phyloP scores from a whole-genome alignment of 2,113 vertebrate genomes.

The Columbina picui region DNA sequence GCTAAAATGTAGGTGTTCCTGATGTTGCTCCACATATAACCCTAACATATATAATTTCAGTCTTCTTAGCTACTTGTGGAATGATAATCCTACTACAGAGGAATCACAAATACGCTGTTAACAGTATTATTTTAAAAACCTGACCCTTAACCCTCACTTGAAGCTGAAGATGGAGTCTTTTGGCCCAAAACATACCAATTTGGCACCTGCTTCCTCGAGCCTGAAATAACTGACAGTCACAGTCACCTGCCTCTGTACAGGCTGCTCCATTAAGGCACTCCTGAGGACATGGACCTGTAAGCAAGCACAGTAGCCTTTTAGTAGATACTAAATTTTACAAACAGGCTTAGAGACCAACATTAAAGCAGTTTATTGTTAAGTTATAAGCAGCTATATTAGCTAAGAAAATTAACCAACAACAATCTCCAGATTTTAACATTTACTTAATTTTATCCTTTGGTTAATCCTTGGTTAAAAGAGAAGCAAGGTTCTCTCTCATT shows the following conservation, averaged over 20 bases:
- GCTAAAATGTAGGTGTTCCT: not conserved
- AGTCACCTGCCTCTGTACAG: slow-evolving; percentile 89
- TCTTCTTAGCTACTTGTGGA: not conserved
- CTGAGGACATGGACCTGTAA: slow-evolving; percentile 76
- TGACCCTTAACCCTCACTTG: not conserved
- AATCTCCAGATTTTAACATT: not conserved
- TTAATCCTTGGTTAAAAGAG: slow-evolving; percentile 52
- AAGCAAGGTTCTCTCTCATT: not conserved
- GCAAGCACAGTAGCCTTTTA: slow-evolving; percentile 40
- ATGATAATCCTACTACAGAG: not conserved
- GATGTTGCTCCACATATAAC: not conserved
- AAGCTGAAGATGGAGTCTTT: not conserved
- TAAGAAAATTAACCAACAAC: slow-evolving; percentile 43
- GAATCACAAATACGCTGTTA: not conserved
- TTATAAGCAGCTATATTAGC: not conserved
- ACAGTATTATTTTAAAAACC: not conserved
- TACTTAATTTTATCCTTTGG: slow-evolving; percentile 40
- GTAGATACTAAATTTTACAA: not conserved
- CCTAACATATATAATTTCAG: not conserved
- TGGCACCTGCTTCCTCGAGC: slow-evolving; percentile 94
- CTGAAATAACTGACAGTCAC: slow-evolving; percentile 97
- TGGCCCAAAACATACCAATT: slow-evolving; percentile 86
- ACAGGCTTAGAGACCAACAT: not conserved
- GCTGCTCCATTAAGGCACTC: slow-evolving; percentile 95
- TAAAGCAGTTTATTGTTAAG: slow-evolving; percentile 36